Evolutionary conservation across 2,888 invertebrate species (phyloP).

Genomic region (Lochmaea crataegi): DNA sequence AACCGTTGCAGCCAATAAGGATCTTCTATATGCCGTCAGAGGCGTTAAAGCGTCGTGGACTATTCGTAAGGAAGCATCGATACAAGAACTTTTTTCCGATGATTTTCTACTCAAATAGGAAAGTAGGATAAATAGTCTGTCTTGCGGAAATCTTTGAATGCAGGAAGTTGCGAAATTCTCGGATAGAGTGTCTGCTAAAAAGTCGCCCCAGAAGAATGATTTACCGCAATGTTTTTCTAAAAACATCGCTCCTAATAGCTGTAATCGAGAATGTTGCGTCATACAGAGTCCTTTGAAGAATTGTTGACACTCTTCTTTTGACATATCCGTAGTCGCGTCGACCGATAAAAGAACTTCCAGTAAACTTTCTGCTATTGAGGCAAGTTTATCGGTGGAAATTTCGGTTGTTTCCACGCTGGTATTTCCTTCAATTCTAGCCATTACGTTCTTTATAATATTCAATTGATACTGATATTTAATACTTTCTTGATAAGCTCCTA

Average conservation of each 20-base stretch:
- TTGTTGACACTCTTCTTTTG: slow-evolving; percentile 69
- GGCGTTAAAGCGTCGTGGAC: slow-evolving; percentile 71
- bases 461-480: slow-evolving; percentile 89
- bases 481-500: slow-evolving; percentile 77
- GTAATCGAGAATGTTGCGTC: slow-evolving; percentile 81
- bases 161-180: slow-evolving; percentile 83
- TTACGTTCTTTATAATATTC: slow-evolving; percentile 83
- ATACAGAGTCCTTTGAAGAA: slow-evolving; percentile 81
- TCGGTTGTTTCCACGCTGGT: slow-evolving; percentile 59
- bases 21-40: slow-evolving; percentile 50
- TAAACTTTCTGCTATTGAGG: slow-evolving; percentile 83
- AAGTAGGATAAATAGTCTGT: slow-evolving; percentile 87
- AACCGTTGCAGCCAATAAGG: slow-evolving; percentile 69
- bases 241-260: slow-evolving; percentile 82
- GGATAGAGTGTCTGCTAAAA: slow-evolving; percentile 84
- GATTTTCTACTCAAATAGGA: slow-evolving; percentile 89
- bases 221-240: slow-evolving; percentile 71
- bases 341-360: slow-evolving; percentile 79
- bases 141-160: slow-evolving; percentile 84
- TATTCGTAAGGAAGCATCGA: slow-evolving; percentile 73
- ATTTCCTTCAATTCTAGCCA: slow-evolving; percentile 76
- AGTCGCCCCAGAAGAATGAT: slow-evolving; percentile 86
- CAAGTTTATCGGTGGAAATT: slow-evolving; percentile 85
- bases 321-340: slow-evolving; percentile 57
- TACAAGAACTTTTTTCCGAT: slow-evolving; percentile 72